A percentile compares a stretch with the other conserved stretches of the same genome.
phyloP scores from a whole-genome alignment of 1,140 invertebrate species.

The Drosophila lini region DNA sequence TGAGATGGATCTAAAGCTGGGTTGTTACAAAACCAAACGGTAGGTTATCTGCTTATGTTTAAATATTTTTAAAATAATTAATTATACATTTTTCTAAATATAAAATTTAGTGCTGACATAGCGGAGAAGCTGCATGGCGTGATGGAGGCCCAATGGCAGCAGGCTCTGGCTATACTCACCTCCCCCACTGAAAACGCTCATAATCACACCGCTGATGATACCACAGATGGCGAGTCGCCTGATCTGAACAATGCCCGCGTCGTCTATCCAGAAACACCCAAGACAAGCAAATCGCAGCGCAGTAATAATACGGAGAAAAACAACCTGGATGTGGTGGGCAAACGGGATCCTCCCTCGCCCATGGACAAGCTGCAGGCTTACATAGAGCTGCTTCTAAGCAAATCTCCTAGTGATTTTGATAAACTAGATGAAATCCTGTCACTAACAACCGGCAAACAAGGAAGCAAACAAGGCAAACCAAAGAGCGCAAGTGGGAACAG shows the following conservation, averaged over 20 bases:
- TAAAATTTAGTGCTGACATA: constrained; percentile 85
- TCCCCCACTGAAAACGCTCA: constrained; percentile 71
- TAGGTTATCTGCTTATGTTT: constrained; percentile 1
- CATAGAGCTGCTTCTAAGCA: constrained; percentile 79
- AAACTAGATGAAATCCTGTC: constrained; percentile 76
- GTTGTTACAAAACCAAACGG: constrained; percentile 85
- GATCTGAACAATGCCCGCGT: constrained; percentile 67
- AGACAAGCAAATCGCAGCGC: constrained; percentile 65
- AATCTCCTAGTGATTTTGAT: constrained; percentile 81
- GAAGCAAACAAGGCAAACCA: constrained; percentile 26
- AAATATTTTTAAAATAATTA: not conserved
- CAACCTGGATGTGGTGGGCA: constrained; percentile 66
- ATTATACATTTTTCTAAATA: not conserved
- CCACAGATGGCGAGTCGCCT: constrained; percentile 56
- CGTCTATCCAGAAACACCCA: constrained; percentile 69
- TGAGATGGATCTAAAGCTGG: constrained; percentile 87
- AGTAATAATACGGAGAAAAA: constrained; percentile 70
- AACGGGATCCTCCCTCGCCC: constrained; percentile 66
- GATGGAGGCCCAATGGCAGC: constrained; percentile 92
- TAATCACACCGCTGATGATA: constrained; percentile 30
- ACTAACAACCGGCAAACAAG: constrained; percentile 41
- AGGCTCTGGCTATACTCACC: constrained; percentile 90
- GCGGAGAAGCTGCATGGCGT: constrained; percentile 90
- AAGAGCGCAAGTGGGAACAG: constrained; percentile 43
- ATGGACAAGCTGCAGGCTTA: constrained; percentile 80